phyloP scores from a whole-genome alignment of 2,888 invertebrate genomes.

The Pyrrhia umbra region DNA sequence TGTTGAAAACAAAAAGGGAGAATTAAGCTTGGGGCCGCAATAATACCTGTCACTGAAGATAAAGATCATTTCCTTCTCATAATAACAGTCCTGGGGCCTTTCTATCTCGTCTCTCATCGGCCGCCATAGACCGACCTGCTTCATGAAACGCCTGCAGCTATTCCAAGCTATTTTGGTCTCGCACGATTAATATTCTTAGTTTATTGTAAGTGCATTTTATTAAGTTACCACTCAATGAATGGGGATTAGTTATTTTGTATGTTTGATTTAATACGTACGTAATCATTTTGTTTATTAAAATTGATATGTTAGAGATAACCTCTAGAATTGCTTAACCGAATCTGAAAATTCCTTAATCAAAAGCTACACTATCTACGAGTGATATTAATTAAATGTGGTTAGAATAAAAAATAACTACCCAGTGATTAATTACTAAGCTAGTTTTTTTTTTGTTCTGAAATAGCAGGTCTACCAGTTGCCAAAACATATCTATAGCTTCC shows the following conservation, averaged over 20 bases:
- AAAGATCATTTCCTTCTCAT: constrained; percentile 61
- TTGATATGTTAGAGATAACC: no score
- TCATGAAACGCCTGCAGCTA: constrained; percentile 35
- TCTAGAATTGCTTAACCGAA: no score
- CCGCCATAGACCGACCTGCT: constrained; percentile 17
- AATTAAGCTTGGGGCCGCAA: constrained; percentile 43
- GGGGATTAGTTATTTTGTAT: neutral
- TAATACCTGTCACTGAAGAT: constrained; percentile 56
- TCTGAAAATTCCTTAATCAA: no score
- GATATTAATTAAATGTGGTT: no score
- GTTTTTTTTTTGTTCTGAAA: no score
- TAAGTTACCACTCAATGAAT: neutral
- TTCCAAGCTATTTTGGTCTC: constrained; percentile 22
- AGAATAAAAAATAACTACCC: no score
- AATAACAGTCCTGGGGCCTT: constrained; percentile 53
- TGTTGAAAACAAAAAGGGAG: constrained; percentile 32
- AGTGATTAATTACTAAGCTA: no score
- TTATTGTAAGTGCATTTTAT: constrained; percentile 9
- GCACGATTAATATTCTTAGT: constrained; percentile 12
- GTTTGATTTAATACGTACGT: constrained; percentile 28
- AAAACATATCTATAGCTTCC: no score
- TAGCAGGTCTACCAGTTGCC: no score
- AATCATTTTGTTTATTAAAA: no score
- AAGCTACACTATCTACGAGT: no score
- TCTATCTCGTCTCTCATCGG: constrained; percentile 52